Evolutionary conservation across 2,113 vertebrate species (phyloP).

Genomic region (Anguilla rostrata): DNA sequence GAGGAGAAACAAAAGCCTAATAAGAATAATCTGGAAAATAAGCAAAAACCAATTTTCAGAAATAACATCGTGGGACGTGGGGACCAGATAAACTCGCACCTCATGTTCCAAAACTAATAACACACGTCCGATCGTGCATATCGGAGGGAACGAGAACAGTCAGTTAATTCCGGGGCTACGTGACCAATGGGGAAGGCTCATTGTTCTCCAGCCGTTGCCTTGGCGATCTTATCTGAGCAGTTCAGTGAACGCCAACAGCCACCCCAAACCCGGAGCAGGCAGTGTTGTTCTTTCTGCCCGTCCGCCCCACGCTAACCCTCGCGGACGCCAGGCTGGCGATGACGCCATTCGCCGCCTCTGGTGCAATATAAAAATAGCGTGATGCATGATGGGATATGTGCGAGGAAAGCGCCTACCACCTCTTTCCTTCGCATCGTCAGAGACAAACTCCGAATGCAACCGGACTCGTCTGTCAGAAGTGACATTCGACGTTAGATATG

Average conservation of each 20-base stretch:
- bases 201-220: not conserved
- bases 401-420: no score
- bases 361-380: not conserved
- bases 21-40: constrained; percentile 24
- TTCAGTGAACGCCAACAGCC: not conserved
- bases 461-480: no score
- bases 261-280: not conserved
- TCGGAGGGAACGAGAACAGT: not conserved
- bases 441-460: no score
- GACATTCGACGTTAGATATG: no score
- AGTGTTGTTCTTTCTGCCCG: not conserved
- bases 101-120: constrained; percentile 7
- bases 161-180: not conserved
- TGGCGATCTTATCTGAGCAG: not conserved
- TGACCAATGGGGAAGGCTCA: not conserved
- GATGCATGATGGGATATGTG: not conserved
- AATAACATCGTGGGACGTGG: constrained; percentile 16
- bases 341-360: not conserved
- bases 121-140: not conserved
- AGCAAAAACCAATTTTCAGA: constrained; percentile 8
- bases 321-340: not conserved
- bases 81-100: not conserved
- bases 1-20: constrained; percentile 38
- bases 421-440: no score
- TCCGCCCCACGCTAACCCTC: not conserved